Evolutionary conservation across 1,140 invertebrate species (phyloP).

Genomic region (Caenorhabditis tropicalis): DNA sequence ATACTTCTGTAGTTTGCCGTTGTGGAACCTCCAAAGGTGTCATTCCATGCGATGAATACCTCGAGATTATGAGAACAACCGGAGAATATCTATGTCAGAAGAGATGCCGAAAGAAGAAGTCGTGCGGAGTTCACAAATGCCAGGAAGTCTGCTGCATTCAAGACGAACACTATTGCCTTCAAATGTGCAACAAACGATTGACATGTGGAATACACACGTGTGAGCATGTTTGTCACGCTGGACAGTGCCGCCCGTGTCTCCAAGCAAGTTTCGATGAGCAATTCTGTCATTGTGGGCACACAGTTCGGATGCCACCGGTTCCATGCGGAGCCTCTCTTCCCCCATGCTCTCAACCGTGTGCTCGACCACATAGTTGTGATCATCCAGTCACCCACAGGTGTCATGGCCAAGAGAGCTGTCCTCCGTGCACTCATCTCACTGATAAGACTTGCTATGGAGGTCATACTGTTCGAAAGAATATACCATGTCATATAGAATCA

Average conservation of each 20-base stretch:
- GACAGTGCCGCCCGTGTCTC: slow-evolving; percentile 84
- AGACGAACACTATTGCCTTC: slow-evolving; percentile 82
- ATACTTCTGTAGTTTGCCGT: slow-evolving; percentile 83
- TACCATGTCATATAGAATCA: slow-evolving; percentile 85
- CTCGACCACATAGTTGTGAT: slow-evolving; percentile 80
- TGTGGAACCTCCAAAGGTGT: slow-evolving; percentile 77
- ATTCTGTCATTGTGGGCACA: slow-evolving; percentile 86
- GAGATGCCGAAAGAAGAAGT: slow-evolving; percentile 85
- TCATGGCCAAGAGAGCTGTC: slow-evolving; percentile 81
- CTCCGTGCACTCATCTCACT: slow-evolving; percentile 90
- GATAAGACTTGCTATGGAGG: slow-evolving; percentile 86
- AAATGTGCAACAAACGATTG: slow-evolving; percentile 76
- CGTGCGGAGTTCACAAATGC: slow-evolving; percentile 88
- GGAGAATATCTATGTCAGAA: slow-evolving; percentile 80
- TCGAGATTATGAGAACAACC: slow-evolving; percentile 64
- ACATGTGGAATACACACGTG: slow-evolving; percentile 86
- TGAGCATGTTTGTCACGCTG: slow-evolving; percentile 85
- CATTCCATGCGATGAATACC: slow-evolving; percentile 51
- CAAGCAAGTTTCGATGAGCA: slow-evolving; percentile 88
- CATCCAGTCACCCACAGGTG: slow-evolving; percentile 84
- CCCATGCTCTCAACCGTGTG: slow-evolving; percentile 81
- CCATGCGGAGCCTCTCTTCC: slow-evolving; percentile 87
- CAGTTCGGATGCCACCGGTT: slow-evolving; percentile 86
- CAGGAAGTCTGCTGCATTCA: slow-evolving; percentile 81
- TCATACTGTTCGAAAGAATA: slow-evolving; percentile 86